Evolutionary conservation across 2,797 vertebrate genomes (phyloP).

Genomic region (Alectoris magna): DNA sequence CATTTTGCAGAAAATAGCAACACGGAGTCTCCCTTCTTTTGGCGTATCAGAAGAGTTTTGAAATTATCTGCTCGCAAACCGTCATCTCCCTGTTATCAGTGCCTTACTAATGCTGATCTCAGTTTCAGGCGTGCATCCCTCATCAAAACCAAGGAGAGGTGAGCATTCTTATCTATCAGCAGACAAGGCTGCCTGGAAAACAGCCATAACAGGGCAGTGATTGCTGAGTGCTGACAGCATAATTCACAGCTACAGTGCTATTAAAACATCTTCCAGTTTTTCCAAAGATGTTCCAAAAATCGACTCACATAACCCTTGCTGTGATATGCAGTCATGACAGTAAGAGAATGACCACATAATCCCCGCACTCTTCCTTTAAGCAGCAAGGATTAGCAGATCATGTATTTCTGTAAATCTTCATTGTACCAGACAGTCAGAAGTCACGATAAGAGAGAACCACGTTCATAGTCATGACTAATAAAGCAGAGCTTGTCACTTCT

Average conservation of each 20-base stretch:
- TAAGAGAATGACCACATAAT: slow-evolving; percentile 42
- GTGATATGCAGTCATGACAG: neutral
- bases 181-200: slow-evolving; percentile 44
- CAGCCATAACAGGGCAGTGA: neutral
- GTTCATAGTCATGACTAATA: neutral
- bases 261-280: slow-evolving; percentile 39
- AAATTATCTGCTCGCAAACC: neutral
- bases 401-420: slow-evolving; percentile 54
- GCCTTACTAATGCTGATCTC: neutral
- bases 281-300: slow-evolving; percentile 53
- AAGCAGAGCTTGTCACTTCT: slow-evolving; percentile 35
- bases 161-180: slow-evolving; percentile 24
- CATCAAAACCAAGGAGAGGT: neutral
- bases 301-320: neutral
- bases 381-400: slow-evolving; percentile 32
- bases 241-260: slow-evolving; percentile 51
- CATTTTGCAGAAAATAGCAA: neutral
- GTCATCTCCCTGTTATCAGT: neutral
- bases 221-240: slow-evolving; percentile 34
- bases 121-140: neutral
- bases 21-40: neutral
- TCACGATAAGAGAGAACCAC: slow-evolving; percentile 22
- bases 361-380: slow-evolving; percentile 36
- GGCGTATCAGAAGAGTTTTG: neutral
- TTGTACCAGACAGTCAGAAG: slow-evolving; percentile 53